A percentile compares a stretch with the other conserved stretches of the same genome.
Conservation (phyloP, 92 coral and sea anemone genomes). For the Muricea muricata region DNA sequence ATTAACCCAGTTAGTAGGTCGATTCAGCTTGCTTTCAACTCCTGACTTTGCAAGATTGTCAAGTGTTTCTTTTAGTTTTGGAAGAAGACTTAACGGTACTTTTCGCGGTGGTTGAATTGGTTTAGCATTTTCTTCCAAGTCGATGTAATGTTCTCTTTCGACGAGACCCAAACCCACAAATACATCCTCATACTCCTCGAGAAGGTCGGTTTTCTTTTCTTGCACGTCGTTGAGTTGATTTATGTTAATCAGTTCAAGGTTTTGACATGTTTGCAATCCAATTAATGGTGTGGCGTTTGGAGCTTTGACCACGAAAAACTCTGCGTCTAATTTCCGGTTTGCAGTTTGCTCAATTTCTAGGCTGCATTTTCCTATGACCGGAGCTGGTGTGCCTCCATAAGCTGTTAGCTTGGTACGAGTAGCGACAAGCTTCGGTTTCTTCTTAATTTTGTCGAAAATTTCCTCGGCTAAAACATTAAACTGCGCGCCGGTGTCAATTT, state of each 20-base stretch:
- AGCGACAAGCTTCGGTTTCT: constrained; percentile 27
- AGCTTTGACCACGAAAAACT: constrained; percentile 45
- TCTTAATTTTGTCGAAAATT: background rate
- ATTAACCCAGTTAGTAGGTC: constrained; percentile 74
- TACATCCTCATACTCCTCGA: constrained; percentile 40
- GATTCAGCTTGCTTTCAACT: constrained; percentile 44
- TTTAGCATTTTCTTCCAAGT: constrained; percentile 39
- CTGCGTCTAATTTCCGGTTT: constrained; percentile 14
- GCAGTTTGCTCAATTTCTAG: constrained; percentile 28
- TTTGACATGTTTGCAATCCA: constrained; percentile 50
- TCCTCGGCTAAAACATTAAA: constrained; percentile 51
- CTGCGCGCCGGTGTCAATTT: constrained; percentile 61
- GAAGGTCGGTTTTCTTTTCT: background rate
- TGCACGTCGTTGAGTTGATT: constrained; percentile 22
- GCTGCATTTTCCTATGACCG: constrained; percentile 39
- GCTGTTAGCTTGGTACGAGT: constrained; percentile 50
- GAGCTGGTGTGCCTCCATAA: constrained; percentile 50
- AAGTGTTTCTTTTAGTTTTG: constrained; percentile 42
- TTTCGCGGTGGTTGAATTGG: constrained; percentile 65
- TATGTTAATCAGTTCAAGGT: constrained; percentile 28
- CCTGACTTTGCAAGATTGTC: constrained; percentile 42
- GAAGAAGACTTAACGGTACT: constrained; percentile 46
- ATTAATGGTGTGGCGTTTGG: constrained; percentile 44
- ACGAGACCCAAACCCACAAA: constrained; percentile 62
- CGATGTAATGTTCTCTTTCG: constrained; percentile 62